Evolutionary conservation across 2,113 vertebrate genomes (phyloP).

Genomic region (Hyperoodon ampullatus): DNA sequence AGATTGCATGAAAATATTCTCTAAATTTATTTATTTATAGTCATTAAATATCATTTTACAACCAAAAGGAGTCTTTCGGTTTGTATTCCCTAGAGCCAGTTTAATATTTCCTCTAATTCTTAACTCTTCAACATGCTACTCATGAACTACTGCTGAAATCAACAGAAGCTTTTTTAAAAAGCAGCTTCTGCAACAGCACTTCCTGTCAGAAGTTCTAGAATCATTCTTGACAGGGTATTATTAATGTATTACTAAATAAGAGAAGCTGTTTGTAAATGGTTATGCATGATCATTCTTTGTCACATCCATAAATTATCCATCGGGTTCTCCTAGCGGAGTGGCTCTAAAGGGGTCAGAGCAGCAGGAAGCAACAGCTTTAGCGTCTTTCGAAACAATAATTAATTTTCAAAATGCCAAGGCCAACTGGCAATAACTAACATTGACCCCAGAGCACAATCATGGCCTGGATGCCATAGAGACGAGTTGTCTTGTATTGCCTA

Average conservation of each 20-base stretch:
- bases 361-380: constrained; percentile 50
- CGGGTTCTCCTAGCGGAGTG: background rate
- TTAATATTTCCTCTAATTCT: constrained; percentile 9
- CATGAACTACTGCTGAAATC: constrained; percentile 1
- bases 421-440: constrained; percentile 70
- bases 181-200: background rate
- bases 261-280: constrained; percentile 54
- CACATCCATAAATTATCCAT: constrained; percentile 62
- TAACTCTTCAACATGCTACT: constrained; percentile 23
- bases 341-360: constrained; percentile 54
- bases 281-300: constrained; percentile 30
- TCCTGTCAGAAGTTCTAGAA: background rate
- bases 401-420: constrained; percentile 73
- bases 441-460: constrained; percentile 51
- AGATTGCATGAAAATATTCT: background rate
- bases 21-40: background rate
- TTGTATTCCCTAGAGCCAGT: background rate
- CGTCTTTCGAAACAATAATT: constrained; percentile 62
- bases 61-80: background rate
- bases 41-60: background rate
- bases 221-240: background rate
- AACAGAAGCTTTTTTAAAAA: background rate
- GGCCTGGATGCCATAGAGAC: constrained; percentile 58
- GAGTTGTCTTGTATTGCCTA: constrained; percentile 70
- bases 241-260: constrained; percentile 42